Evolutionary conservation across 2,797 vertebrate genomes (phyloP), one percentile per base, ranked within the genome.

Genomic region (Fratercula arctica): DNA sequence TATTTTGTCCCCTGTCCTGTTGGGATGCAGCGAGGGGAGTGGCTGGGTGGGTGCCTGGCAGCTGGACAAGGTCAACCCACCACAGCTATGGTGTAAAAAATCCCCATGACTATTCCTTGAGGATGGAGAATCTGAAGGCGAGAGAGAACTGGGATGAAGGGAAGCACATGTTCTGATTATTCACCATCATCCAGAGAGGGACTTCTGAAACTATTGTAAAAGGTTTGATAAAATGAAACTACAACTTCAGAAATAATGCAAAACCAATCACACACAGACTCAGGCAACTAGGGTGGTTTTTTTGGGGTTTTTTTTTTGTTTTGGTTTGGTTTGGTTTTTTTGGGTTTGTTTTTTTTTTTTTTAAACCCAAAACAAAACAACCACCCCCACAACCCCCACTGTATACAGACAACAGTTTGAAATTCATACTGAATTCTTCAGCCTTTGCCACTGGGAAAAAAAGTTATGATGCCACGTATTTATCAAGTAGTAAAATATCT

Each of bases 161-260:
- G 24, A 87, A 76, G 26, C 28, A 25, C 16, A 2, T 1, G 2
- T 12, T 82, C 29, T 37, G 31, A 29, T 45, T 63, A 19, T 48
- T 45, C 0, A 0, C 31, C 28, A 24, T 33, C 29, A 68, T 63
- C 19, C 43, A 68, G 33, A 33, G 18, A 68, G 35, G 17, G 9
- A 67, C 11, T 45, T 74, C 60, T 26, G 25, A 48, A 82, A 31
- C 12, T 33, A 6, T 33, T 68, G 72, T 56, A n/a, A 57, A 59
- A 70, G 28, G 11, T 37, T 76, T 31, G 35, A 69, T 57, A 77
- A 84, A 87, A 83, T 46, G 21, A 83, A 93, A 70, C 35, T 25
- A 79, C 16, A 74, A 18, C 29, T 90, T 48, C 84, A 64, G 53
- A 63, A 84, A 53, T 18, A 43, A n/a, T 3, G 4, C 19, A 67